Percentiles rank a stretch among this genome's conserved stretches.
Conservation (phyloP, 2,113 vertebrate genomes). For the Anoura caudifer region DNA sequence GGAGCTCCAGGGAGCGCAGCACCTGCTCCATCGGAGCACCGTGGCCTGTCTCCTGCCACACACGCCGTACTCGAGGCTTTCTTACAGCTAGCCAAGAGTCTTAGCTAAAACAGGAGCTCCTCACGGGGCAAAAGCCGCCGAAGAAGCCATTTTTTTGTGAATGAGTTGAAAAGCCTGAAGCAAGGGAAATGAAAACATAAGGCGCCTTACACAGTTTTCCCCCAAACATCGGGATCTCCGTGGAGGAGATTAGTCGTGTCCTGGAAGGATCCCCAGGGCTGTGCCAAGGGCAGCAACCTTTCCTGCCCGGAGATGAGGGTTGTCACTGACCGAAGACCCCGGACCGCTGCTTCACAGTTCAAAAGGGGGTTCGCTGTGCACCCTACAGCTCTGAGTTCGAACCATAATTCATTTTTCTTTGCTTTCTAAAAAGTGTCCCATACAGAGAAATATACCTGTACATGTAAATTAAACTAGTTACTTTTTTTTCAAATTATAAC, state of each 20-base stretch:
- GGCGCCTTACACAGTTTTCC: not conserved
- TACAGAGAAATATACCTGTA: not conserved
- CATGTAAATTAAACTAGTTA: not conserved
- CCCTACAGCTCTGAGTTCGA: not conserved
- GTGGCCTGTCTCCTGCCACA: rapidly evolving
- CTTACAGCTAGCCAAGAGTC: not conserved
- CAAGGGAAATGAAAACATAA: constrained; percentile 38
- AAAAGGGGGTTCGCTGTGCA: not conserved
- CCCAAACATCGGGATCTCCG: constrained; percentile 27
- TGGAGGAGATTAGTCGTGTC: constrained; percentile 37
- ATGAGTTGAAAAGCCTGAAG: not conserved
- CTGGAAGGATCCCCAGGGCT: constrained; percentile 24
- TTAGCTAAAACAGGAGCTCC: not conserved
- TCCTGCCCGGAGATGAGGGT: constrained; percentile 30
- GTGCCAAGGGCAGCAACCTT: constrained; percentile 49
- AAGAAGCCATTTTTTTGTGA: constrained; percentile 1
- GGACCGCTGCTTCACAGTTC: not conserved
- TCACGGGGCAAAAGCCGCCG: not conserved
- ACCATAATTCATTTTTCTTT: constrained; percentile 17
- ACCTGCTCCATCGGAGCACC: too few species aligned
- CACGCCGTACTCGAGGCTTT: not conserved
- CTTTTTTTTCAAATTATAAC: not conserved
- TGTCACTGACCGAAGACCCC: constrained; percentile 5
- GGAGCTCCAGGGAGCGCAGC: too few species aligned
- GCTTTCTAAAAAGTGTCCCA: not conserved